phyloP scores from a whole-genome alignment of 2,888 invertebrate genomes.

The Agonopterix heracliana region DNA sequence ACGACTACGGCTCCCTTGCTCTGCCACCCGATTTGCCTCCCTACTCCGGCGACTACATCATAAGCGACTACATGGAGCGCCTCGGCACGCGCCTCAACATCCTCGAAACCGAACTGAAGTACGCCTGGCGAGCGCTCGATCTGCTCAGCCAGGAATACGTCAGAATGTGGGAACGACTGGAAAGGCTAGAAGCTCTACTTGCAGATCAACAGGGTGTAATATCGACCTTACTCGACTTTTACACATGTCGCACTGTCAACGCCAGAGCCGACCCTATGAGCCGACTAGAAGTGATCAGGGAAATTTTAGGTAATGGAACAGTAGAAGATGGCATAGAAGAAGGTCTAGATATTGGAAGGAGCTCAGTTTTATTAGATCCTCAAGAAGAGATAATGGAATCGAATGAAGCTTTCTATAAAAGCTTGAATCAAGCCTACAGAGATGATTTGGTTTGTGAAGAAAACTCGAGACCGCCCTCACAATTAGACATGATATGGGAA shows the following conservation, averaged over 20 bases:
- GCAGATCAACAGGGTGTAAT: conserved; percentile 95
- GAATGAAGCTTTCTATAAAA: conserved; percentile 91
- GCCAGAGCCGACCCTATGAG: conserved; percentile 73
- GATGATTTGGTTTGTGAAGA: conserved; percentile 83
- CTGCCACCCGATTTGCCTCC: conserved; percentile 70
- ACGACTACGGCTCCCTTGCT: conserved; percentile 73
- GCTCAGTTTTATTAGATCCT: conserved; percentile 52
- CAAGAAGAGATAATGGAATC: conserved; percentile 80
- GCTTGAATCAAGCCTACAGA: conserved; percentile 90
- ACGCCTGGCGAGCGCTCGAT: conserved; percentile 94
- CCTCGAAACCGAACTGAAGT: conserved; percentile 92
- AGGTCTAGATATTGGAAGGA: conserved; percentile 76
- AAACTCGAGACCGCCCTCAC: conserved; percentile 80
- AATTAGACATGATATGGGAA: conserved; percentile 92
- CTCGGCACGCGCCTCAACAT: conserved; percentile 90
- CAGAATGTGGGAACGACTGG: conserved; percentile 94
- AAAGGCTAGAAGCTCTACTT: conserved; percentile 89
- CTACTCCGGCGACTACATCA: conserved; percentile 83
- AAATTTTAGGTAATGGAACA: conserved; percentile 80
- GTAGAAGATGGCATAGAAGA: conserved; percentile 82
- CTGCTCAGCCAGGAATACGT: conserved; percentile 93
- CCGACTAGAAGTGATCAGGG: conserved; percentile 78
- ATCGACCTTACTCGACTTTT: conserved; percentile 88
- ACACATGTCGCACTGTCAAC: conserved; percentile 72
- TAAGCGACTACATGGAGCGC: conserved; percentile 94